Conservation (phyloP, 2,113 vertebrate genomes). For the Ranitomeya imitator region DNA sequence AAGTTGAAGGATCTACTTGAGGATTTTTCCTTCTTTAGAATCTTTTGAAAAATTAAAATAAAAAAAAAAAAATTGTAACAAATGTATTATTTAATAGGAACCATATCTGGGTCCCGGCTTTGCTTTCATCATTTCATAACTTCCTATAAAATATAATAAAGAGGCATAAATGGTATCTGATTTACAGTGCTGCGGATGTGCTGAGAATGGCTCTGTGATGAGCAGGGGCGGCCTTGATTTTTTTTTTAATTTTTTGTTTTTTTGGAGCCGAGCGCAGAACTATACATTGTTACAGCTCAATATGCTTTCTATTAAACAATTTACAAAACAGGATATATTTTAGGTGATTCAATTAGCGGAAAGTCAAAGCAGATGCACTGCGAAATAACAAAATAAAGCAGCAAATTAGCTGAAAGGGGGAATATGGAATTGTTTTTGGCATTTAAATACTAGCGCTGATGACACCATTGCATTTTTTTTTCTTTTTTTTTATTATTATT, state of each 20-base stretch:
- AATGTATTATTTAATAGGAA: background rate
- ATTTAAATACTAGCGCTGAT: conserved; percentile 16
- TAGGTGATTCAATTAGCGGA: conserved; percentile 45
- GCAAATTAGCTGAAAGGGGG: conserved; percentile 4
- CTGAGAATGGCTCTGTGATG: background rate
- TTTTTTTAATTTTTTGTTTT: background rate
- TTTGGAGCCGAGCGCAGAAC: background rate
- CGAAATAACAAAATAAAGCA: conserved; percentile 35
- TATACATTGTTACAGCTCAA: conserved; percentile 44
- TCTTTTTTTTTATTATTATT: background rate
- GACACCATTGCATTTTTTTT: conserved; percentile 28
- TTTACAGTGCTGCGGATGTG: conserved; percentile 11
- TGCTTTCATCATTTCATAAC: background rate
- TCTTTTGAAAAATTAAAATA: background rate
- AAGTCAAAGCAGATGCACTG: conserved; percentile 48
- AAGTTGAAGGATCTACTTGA: background rate
- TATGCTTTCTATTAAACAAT: conserved; percentile 50
- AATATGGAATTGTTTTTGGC: conserved; percentile 29
- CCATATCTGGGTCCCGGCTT: background rate
- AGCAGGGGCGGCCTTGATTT: conserved; percentile 5
- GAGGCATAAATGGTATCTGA: background rate
- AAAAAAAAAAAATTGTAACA: background rate
- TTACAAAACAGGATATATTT: conserved; percentile 47
- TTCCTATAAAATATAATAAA: conserved; percentile 17
- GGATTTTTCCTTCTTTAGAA: background rate